Base-by-base conservation (phyloP, 2,113 vertebrate species). In the Catagonus wagneri region DNA sequence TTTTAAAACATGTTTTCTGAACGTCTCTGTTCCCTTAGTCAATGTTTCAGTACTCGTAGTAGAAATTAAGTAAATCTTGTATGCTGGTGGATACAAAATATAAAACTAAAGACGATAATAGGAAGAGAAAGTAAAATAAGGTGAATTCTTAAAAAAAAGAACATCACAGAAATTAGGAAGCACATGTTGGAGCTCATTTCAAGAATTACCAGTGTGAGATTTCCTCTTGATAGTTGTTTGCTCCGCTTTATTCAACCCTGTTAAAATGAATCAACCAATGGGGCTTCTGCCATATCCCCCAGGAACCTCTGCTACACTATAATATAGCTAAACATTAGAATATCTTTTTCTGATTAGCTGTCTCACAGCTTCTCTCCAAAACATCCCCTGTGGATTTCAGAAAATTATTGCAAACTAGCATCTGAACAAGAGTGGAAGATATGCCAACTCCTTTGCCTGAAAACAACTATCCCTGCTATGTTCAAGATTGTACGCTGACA, bases 311-410 rank as follows among this genome's bases (percentile, higher is more conserved):
- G 72, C 83, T 92, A 63, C 44, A 56, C 61, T 83, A 60, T 85
- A 92, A 66, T 76, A 80, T 79, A 96, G 89, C 81, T 83, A 95
- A 96, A 86, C 78, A 94, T 89, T 83, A 83, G 94, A 84, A 50
- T 96, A 91, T 94, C 29, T 96, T 95, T 93, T 96, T 96, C 72
- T 98, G 94, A 96, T 96, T 95, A 96, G 61, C 65, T 95, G 83
- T 96, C 83, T 97, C 85, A 68, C 63, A 94, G 90, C 44, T 97
- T 97, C 89, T 91, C 36, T 94, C 44, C 27, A 61, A 95, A 96
- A 83, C 27, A 93, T 96, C 69, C 93, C 93, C 84, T 25, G n/a
- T 96, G 83, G 85, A 95, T 91, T 97, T 97, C 50, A 44, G 69
- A 95, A 96, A 95, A 97, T 96, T 94, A 89, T 93, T 95, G 83